Conservation (phyloP, 2,888 invertebrate genomes). For the Synergus laeviventris region DNA sequence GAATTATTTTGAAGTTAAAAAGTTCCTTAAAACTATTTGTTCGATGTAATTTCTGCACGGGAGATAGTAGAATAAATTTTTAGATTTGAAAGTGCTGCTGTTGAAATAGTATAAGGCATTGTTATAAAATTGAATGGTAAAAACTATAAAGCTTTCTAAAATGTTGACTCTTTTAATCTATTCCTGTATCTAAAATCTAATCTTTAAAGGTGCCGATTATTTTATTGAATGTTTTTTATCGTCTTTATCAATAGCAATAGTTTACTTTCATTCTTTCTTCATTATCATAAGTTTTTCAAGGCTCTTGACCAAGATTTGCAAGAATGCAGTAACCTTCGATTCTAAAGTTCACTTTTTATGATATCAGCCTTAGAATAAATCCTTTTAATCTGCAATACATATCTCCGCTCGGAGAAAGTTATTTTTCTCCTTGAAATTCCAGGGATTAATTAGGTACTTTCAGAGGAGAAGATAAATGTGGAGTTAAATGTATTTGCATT, state of each 20-base stretch:
- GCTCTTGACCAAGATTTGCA: not conserved
- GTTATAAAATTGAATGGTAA: not conserved
- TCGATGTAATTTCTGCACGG: no score
- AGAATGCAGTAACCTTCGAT: not conserved
- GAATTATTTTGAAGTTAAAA: no score
- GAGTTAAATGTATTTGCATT: slow-evolving; percentile 31
- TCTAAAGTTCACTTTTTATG: not conserved
- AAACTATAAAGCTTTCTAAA: not conserved
- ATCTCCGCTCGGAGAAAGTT: slow-evolving; percentile 1
- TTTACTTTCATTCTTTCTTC: not conserved
- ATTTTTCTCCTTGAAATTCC: slow-evolving; percentile 10
- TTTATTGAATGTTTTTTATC: not conserved
- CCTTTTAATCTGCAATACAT: slow-evolving; percentile 4
- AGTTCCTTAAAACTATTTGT: no score
- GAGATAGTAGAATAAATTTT: not conserved
- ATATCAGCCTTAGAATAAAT: slow-evolving; percentile 12
- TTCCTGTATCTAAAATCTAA: not conserved
- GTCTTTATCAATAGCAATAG: not conserved
- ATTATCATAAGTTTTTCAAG: not conserved
- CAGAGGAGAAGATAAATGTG: slow-evolving; percentile 13
- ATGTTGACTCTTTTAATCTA: not conserved
- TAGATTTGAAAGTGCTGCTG: not conserved
- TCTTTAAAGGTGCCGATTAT: not conserved
- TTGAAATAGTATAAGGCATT: not conserved
- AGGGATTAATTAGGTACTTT: slow-evolving; percentile 31